Evolutionary conservation across 1,140 invertebrate genomes (phyloP).

Genomic region (Drosophila murphyi): DNA sequence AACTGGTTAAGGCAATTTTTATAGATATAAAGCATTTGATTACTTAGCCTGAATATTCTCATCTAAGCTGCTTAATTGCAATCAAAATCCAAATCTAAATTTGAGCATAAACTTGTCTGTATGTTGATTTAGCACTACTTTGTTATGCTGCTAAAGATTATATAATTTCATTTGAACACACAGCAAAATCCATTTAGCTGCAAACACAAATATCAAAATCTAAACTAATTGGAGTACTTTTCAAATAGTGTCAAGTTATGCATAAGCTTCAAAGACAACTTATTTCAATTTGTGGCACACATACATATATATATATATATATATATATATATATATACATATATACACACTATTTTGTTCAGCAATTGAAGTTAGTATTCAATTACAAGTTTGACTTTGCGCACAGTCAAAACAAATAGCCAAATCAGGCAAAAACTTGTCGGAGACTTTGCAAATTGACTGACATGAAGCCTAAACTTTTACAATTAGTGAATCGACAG

Average conservation of each 20-base stretch:
- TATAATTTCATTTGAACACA: constrained; percentile 5
- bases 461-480: constrained; percentile 62
- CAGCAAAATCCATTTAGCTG: constrained; percentile 3
- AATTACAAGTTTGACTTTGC: constrained; percentile 71
- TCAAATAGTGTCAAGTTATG: constrained; percentile 32
- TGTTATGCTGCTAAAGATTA: neutral
- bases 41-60: too few relatives aligned
- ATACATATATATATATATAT: constrained; percentile 12
- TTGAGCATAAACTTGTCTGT: neutral
- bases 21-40: too few relatives aligned
- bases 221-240: constrained; percentile 35
- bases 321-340: neutral
- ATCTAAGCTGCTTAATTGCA: neutral
- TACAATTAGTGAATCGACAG: constrained; percentile 56
- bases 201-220: constrained; percentile 13
- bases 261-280: constrained; percentile 51
- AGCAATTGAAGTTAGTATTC: constrained; percentile 57
- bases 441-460: constrained; percentile 33
- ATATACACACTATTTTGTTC: neutral
- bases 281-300: constrained; percentile 44
- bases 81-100: neutral
- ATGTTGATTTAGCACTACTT: constrained; percentile 3
- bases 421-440: constrained; percentile 44
- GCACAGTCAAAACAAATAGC: constrained; percentile 63
- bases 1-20: too few relatives aligned